A percentile compares a stretch with the other conserved stretches of the same genome.
Evolutionary conservation across 2,888 invertebrate genomes (phyloP).

Genomic region (Masnerella sp.): DNA sequence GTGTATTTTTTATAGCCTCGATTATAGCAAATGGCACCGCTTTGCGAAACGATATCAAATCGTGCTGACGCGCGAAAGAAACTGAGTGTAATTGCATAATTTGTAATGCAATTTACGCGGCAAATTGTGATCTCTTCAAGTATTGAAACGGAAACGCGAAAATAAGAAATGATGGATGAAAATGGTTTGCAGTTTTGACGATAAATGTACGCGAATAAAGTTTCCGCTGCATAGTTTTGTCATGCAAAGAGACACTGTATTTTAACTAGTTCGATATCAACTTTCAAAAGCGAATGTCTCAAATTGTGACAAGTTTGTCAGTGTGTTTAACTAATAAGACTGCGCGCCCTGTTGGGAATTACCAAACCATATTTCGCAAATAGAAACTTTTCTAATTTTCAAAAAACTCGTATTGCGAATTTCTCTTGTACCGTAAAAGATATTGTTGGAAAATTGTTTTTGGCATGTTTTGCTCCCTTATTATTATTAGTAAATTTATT

Average conservation of each 20-base stretch:
- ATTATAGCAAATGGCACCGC: conserved; percentile 42
- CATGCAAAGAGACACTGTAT: conserved; percentile 26
- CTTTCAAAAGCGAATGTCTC: conserved; percentile 15
- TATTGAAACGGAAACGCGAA: neutral
- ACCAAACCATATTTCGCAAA: conserved; percentile 8
- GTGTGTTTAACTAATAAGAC: conserved; percentile 33
- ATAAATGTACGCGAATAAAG: conserved; percentile 34
- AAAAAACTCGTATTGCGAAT: too few relatives aligned
- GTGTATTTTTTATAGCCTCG: conserved; percentile 45
- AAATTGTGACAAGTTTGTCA: conserved; percentile 40
- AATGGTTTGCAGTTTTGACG: conserved; percentile 24
- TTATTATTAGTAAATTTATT: too few relatives aligned
- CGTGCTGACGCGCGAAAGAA: conserved; percentile 19
- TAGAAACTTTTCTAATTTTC: too few relatives aligned
- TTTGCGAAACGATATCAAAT: conserved; percentile 30
- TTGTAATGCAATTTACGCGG: neutral
- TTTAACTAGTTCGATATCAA: conserved; percentile 39
- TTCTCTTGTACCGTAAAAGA: too few relatives aligned
- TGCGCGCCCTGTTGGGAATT: conserved; percentile 9
- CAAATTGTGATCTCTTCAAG: too few relatives aligned
- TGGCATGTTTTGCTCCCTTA: too few relatives aligned
- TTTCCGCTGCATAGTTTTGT: conserved; percentile 30
- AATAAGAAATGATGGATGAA: neutral
- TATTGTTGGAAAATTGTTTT: too few relatives aligned
- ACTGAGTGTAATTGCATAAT: conserved; percentile 19